These are phyloP conservation scores for Aphis gossypii DNA, from an alignment of 1,140 invertebrate species.

Conservation along the genomic window DNA sequence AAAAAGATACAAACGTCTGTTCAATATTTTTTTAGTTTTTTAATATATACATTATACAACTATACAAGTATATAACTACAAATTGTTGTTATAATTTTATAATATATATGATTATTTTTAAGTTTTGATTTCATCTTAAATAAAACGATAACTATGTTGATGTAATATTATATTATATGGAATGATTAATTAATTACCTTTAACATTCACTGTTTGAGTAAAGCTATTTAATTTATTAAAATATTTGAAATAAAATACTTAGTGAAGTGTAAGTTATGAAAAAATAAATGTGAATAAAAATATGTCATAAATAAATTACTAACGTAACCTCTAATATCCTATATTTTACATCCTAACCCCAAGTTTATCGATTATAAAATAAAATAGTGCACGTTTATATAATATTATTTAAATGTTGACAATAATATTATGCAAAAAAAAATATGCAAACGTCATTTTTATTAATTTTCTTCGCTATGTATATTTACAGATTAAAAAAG, in stretches of 20 bases:
- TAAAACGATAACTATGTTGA: not conserved
- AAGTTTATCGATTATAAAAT: not conserved
- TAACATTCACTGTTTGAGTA: not conserved
- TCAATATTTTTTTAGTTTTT: too few species aligned
- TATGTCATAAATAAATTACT: not conserved
- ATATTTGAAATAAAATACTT: not conserved
- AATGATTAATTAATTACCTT: not conserved
- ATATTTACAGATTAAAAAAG: not conserved
- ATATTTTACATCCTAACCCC: not conserved
- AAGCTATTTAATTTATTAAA: not conserved
- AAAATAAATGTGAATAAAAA: not conserved
- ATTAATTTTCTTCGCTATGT: not conserved
- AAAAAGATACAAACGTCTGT: not conserved
- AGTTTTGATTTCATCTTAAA: not conserved
- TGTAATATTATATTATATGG: not conserved
- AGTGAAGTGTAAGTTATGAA: not conserved
- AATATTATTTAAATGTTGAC: not conserved
- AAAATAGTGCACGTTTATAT: not conserved
- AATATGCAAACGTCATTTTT: not conserved
- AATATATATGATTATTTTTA: not conserved
- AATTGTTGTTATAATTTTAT: too few species aligned
- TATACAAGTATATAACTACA: too few species aligned
- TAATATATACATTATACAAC: too few species aligned
- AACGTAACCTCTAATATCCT: not conserved
- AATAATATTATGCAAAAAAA: not conserved